phyloP scores from a whole-genome alignment of 1,140 invertebrate species.

The Idris sp. region DNA sequence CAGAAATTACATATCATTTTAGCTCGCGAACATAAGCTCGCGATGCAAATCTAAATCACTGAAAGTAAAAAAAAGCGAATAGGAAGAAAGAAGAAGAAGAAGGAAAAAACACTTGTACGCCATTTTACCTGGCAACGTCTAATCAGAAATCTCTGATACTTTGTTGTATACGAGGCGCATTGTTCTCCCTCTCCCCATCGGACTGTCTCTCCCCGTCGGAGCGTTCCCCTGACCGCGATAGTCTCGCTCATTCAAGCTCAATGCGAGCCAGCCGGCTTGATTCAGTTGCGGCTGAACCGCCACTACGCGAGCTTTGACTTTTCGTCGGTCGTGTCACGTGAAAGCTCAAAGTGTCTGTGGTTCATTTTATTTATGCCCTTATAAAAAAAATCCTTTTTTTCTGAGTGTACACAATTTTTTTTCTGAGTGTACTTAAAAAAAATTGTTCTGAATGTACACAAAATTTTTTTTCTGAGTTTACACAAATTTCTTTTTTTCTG shows the following conservation, averaged over 20 bases:
- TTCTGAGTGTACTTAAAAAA: too few relatives aligned
- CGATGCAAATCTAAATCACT: conserved; percentile 2
- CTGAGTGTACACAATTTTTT: too few relatives aligned
- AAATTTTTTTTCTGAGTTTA: too few relatives aligned
- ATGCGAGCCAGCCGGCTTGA: conserved; percentile 67
- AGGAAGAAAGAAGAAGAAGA: not conserved
- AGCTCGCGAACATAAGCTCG: conserved; percentile 1
- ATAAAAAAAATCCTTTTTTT: too few relatives aligned
- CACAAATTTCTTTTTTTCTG: too few relatives aligned
- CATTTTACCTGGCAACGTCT: conserved; percentile 38
- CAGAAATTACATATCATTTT: conserved; percentile 38
- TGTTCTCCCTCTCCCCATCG: conserved; percentile 36
- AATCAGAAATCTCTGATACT: conserved; percentile 46
- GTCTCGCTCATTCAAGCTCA: conserved; percentile 74
- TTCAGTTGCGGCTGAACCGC: conserved; percentile 75
- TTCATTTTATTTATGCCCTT: too few relatives aligned
- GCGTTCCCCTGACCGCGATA: conserved; percentile 47
- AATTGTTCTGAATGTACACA: too few relatives aligned
- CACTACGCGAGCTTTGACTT: conserved; percentile 66
- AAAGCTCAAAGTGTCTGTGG: conserved; percentile 22
- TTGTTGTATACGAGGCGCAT: conserved; percentile 41
- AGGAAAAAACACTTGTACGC: conserved; percentile 4
- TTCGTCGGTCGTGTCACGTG: conserved; percentile 40
- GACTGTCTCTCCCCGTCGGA: conserved; percentile 25
- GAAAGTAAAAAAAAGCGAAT: conserved; percentile 10